Percentiles rank a stretch among this genome's conserved stretches.
Evolutionary conservation across 92 coral and sea anemone species (phyloP).

Genomic region (Zoanthus solanderi): DNA sequence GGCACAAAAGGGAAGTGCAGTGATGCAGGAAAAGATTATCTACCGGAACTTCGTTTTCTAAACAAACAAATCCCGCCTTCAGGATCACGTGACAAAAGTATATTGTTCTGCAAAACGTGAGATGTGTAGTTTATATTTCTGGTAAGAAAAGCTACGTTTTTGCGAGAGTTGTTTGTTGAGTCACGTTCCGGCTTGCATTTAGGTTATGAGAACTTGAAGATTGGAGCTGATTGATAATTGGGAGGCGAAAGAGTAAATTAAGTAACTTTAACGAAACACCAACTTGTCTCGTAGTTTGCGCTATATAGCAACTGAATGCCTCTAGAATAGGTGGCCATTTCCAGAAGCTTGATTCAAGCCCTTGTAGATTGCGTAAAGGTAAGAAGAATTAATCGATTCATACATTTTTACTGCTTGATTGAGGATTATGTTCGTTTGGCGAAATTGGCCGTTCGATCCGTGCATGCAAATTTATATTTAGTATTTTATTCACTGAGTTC

Average conservation of each 20-base stretch:
- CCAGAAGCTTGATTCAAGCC: not conserved
- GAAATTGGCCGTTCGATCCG: not conserved
- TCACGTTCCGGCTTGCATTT: not conserved
- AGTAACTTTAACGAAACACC: not conserved
- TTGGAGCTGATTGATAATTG: not conserved
- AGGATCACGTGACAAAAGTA: not conserved
- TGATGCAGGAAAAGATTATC: not conserved
- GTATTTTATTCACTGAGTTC: not conserved
- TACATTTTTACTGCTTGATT: not conserved
- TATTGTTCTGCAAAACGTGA: not conserved
- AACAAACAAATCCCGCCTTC: conserved; percentile 12
- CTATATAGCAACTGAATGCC: not conserved
- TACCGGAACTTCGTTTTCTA: conserved; percentile 3
- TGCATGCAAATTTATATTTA: not conserved
- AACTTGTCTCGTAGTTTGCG: not conserved
- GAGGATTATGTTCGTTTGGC: not conserved
- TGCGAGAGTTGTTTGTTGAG: not conserved
- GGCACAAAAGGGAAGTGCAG: not conserved
- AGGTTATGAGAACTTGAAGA: not conserved
- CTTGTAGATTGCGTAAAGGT: not conserved
- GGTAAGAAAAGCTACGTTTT: not conserved
- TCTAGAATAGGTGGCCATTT: not conserved
- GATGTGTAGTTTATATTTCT: not conserved
- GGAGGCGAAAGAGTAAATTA: not conserved
- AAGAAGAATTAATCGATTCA: not conserved